phyloP scores from a whole-genome alignment of 1,140 invertebrate species.

The Cardiocondyla obscurior region DNA sequence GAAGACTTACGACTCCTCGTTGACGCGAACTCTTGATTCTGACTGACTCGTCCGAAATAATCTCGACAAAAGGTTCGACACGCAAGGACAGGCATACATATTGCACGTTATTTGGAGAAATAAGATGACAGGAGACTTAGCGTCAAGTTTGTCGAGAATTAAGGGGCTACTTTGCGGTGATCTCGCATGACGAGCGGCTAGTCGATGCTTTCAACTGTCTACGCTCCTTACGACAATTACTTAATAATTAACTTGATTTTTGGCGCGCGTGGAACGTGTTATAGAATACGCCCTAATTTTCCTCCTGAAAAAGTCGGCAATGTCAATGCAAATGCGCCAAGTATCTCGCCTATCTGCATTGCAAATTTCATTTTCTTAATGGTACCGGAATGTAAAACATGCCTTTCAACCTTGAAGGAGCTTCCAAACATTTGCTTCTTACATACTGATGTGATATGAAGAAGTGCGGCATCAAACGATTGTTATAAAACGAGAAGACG shows the following conservation, averaged over 20 bases:
- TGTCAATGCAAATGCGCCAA: conserved; percentile 49
- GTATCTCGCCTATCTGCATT: conserved; percentile 60
- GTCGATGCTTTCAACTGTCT: not conserved
- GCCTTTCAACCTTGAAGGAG: conserved; percentile 44
- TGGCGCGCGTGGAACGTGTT: not conserved
- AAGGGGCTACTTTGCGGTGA: no score
- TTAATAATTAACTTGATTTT: not conserved
- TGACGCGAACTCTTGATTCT: conserved; percentile 62
- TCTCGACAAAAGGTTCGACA: not conserved
- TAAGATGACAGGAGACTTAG: not conserved
- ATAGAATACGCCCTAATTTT: conserved; percentile 6
- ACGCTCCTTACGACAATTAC: not conserved
- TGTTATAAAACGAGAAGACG: not conserved
- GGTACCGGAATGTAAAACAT: conserved; percentile 36
- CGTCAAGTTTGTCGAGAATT: not conserved
- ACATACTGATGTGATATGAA: not conserved
- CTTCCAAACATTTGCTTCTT: conserved; percentile 37
- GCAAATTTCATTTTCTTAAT: conserved; percentile 71
- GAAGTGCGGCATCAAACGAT: not conserved
- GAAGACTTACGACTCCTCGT: conserved; percentile 67
- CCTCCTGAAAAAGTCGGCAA: conserved; percentile 59
- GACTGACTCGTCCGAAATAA: conserved; percentile 54
- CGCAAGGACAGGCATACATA: not conserved
- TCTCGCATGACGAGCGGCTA: not conserved
- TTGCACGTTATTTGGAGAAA: not conserved